Percentiles rank a stretch among this genome's conserved stretches.
These are phyloP conservation scores for Chymomyza fuscimana DNA, from an alignment of 2,888 invertebrate species.

Conservation along the genomic window DNA sequence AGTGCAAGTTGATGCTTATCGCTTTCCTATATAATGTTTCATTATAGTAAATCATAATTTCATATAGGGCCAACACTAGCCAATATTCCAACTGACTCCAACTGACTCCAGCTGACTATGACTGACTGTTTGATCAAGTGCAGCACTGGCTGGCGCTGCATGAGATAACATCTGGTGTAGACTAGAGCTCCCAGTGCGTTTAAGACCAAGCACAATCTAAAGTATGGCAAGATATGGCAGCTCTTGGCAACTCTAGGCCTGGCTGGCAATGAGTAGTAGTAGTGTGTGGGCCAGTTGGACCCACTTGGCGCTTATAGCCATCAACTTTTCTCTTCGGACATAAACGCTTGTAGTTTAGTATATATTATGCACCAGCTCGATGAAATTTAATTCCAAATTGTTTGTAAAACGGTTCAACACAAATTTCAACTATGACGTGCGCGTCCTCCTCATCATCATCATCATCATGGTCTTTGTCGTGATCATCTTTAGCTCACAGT, in stretches of 20 bases:
- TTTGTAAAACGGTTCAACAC: constrained; percentile 13
- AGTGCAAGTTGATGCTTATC: constrained; percentile 29
- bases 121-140: not conserved
- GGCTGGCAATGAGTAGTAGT: constrained; percentile 55
- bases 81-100: constrained; percentile 20
- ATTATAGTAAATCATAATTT: constrained; percentile 72
- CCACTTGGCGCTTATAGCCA: constrained; percentile 23
- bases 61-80: constrained; percentile 30
- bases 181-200: constrained; percentile 23
- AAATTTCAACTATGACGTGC: constrained; percentile 28
- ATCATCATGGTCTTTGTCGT: not conserved
- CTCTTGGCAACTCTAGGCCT: constrained; percentile 37
- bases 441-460: constrained; percentile 1
- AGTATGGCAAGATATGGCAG: constrained; percentile 61
- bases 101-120: constrained; percentile 19
- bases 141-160: not conserved
- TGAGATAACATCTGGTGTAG: constrained; percentile 5
- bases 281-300: constrained; percentile 61
- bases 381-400: constrained; percentile 37
- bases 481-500: not conserved
- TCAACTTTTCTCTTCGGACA: constrained; percentile 50
- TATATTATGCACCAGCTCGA: constrained; percentile 50
- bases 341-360: constrained; percentile 66
- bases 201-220: constrained; percentile 58
- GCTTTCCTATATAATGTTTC: constrained; percentile 66